phyloP scores from a whole-genome alignment of 1,140 invertebrate genomes.

The Drosophila malerkotliana region DNA sequence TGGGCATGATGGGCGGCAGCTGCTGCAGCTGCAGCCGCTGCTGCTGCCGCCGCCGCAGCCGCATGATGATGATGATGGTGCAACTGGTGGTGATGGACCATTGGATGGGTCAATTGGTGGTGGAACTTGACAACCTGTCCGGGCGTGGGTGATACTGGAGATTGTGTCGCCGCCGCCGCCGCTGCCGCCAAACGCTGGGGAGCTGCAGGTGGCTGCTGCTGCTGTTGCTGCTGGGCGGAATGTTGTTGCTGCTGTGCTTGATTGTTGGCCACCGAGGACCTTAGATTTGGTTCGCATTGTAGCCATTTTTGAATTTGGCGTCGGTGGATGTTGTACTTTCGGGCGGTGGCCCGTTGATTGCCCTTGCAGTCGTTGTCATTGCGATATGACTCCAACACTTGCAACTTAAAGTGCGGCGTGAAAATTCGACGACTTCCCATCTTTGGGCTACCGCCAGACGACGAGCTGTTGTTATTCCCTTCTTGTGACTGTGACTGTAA shows the following conservation, averaged over 20 bases:
- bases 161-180: constrained; percentile 33
- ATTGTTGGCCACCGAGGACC: constrained; percentile 87
- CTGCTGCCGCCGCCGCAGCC: constrained; percentile 58
- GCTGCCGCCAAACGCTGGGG: constrained; percentile 49
- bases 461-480: constrained; percentile 1
- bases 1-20: constrained; percentile 61
- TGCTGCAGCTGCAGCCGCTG: constrained; percentile 54
- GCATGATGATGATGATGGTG: constrained; percentile 59
- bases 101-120: constrained; percentile 54
- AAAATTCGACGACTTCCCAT: constrained; percentile 92
- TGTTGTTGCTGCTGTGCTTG: constrained; percentile 70
- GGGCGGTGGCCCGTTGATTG: constrained; percentile 92
- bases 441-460: constrained; percentile 84
- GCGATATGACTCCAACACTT: constrained; percentile 93
- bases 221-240: constrained; percentile 60
- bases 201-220: constrained; percentile 36
- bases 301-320: constrained; percentile 95
- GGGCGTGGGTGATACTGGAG: constrained; percentile 40
- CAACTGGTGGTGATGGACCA: constrained; percentile 57
- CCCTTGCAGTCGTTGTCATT: constrained; percentile 92
- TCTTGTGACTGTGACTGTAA: constrained; percentile 25
- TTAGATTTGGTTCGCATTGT: constrained; percentile 90
- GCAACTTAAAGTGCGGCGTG: constrained; percentile 92
- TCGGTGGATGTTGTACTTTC: constrained; percentile 93
- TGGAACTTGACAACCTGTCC: constrained; percentile 35